Base-by-base conservation (phyloP, 2,113 vertebrate species). In the Bos taurus region DNA sequence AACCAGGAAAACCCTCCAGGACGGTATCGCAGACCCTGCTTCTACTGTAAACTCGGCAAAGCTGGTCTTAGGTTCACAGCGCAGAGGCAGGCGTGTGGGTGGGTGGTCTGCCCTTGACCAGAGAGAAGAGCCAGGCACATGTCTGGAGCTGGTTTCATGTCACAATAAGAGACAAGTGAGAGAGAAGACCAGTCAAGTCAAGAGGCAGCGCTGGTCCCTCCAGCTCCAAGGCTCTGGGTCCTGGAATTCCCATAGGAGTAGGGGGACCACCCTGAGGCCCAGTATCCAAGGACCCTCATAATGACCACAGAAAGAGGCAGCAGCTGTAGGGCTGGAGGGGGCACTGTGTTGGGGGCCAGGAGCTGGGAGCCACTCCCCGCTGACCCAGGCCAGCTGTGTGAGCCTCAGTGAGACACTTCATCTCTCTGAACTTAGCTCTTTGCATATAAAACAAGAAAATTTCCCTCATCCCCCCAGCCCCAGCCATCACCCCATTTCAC, bases 321-420 rank as follows among this genome's bases (percentile, higher is more conserved):
- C 33, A 16, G 17, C 40, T 48, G 16, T 28, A 6, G 50, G 59
- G 71, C 23, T 46, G 26, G 28, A n/a, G 9, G 19, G 21, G 17
- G 14, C n/a, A 2, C 4, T n/a, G 54, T 5, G 40, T 9, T 26
- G 78, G 50, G 13, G 11, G 4, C 28, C 2, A 0, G 30, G 43
- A 36, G 28, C 21, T 1, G 15, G n/a, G 7, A 36, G 25, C 86
- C 52, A 46, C 21, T 87, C 48, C 33, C 12, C 6, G 57, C 48
- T 40, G 77, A 84, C 67, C 64, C 21, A 16, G 23, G 54, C 33
- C 19, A 3, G 33, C 52, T 30, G 43, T 59, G 23, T 7, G 90
- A 84, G 48, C 67, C 77, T 30, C 7, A 0, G 43, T 46, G 52
- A 81, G 36, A 5, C 88, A 36, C 54, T 23, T 46, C 17, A 26